These are phyloP conservation scores for Clusia tigrina DNA, from an alignment of 2,888 invertebrate genomes.

Conservation along the genomic window DNA sequence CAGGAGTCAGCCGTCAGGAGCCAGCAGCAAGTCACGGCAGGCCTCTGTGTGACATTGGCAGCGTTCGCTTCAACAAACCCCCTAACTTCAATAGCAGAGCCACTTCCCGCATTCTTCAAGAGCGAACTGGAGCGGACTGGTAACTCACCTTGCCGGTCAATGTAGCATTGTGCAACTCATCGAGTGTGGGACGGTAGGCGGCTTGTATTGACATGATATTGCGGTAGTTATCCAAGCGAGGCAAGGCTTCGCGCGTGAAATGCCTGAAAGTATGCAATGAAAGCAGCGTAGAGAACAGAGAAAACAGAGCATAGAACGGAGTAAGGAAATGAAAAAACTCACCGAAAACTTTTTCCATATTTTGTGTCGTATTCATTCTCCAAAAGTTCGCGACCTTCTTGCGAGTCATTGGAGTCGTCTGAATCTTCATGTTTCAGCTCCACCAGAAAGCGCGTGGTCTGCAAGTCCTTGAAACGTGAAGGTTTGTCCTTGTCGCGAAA, in stretches of 20 bases:
- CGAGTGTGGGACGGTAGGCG: conserved; percentile 84
- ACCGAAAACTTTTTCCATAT: conserved; percentile 83
- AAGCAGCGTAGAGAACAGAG: neutral
- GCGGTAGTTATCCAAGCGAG: conserved; percentile 87
- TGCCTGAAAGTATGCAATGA: conserved; percentile 69
- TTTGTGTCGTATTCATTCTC: conserved; percentile 72
- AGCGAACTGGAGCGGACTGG: no score
- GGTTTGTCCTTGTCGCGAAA: conserved; percentile 72
- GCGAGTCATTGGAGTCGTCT: conserved; percentile 65
- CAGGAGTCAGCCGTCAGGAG: no score
- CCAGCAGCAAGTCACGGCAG: no score
- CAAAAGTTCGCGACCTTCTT: conserved; percentile 65
- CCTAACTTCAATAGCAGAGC: no score
- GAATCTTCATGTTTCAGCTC: conserved; percentile 60
- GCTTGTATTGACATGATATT: conserved; percentile 89
- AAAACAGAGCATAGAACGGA: conserved; percentile 19
- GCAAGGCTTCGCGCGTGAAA: conserved; percentile 86
- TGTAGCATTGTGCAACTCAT: conserved; percentile 87
- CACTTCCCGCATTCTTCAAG: no score
- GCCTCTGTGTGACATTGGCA: no score
- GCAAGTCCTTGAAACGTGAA: conserved; percentile 69
- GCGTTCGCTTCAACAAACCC: no score
- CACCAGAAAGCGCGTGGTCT: conserved; percentile 71
- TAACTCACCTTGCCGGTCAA: conserved; percentile 77
- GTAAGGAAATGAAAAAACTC: conserved; percentile 32